Conservation (phyloP, 2,888 invertebrate species). For the Orthosia gracilis region DNA sequence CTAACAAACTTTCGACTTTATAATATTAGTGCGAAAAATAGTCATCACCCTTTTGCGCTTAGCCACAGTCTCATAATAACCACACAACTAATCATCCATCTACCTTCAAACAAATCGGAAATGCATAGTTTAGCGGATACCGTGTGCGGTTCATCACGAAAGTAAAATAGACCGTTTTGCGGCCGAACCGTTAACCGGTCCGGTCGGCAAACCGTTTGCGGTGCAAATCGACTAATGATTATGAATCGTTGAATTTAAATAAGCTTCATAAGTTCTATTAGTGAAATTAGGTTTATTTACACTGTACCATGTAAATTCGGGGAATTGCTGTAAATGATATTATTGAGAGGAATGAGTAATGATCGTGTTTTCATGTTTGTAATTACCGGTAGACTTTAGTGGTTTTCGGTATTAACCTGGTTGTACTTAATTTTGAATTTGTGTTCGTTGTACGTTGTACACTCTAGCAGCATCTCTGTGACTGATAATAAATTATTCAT, state of each 20-base stretch:
- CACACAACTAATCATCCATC: background rate
- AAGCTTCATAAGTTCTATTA: conserved; percentile 51
- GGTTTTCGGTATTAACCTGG: background rate
- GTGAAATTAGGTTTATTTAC: conserved; percentile 45
- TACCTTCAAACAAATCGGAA: conserved; percentile 10
- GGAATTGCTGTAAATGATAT: conserved; percentile 8
- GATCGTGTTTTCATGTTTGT: conserved; percentile 9
- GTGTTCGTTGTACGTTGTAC: background rate
- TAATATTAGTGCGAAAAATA: no score
- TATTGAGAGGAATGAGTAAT: conserved; percentile 20
- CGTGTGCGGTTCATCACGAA: conserved; percentile 11
- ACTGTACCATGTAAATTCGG: conserved; percentile 28
- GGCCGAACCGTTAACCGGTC: background rate
- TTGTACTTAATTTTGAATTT: conserved; percentile 2
- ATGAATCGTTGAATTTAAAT: conserved; percentile 55
- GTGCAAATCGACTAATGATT: conserved; percentile 50
- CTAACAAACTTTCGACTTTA: no score
- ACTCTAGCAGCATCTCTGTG: background rate
- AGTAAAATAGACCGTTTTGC: conserved; percentile 29
- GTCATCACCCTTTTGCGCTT: no score
- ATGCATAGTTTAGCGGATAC: background rate
- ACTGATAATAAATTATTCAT: no score
- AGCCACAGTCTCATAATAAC: no score
- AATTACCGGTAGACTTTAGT: conserved; percentile 4
- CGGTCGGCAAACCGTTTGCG: conserved; percentile 39